Base-by-base conservation (phyloP, 2,888 invertebrate genomes). In the Iphiclides podalirius region DNA sequence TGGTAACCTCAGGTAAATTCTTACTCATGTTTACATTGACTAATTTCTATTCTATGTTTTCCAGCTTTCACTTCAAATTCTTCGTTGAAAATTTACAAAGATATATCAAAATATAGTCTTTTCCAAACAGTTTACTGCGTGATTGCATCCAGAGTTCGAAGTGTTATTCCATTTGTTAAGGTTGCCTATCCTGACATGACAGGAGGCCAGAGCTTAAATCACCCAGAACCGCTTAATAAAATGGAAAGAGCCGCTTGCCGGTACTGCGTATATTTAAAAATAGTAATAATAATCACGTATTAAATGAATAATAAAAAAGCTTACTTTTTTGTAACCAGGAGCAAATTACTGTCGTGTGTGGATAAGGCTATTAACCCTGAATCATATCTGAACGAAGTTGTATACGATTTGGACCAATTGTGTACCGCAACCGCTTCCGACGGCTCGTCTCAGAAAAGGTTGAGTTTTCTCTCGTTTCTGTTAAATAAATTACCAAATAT, bases 141-240 rank as follows among this genome's bases (percentile, higher is more conserved):
- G 4, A 81, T 92, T 52, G 89, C 92, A 0, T 91, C 91, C 31
- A 78, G 86, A 55, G 91, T 92, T 2, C 83, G 76, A 45, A 92
- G 92, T 65, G 91, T 94, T 9, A 90, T 92, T 52, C 91, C 91
- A 4, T 94, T 94, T 72, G 91, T 93, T 23, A 94, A 94, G 77
- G 90, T 94, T 3, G 93, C 94, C 0, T 94, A 93, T 72, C 95
- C 95, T 12, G 95, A 95, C 63, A 82, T 94, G 78, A 84, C 90
- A 58, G 92, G 92, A 0, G 92, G 90, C 0, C 80, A 90, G 43
- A 84, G 90, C 13, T 70, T 79, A 0, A 85, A 81, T 38, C 75
- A 79, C n/a, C 86, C 90, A 0, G 93, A 94, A 65, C 91, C 92
- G 1, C 74, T 94, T 12, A 90, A 92, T 58, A 80, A 83, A 62